phyloP scores from a whole-genome alignment of 2,888 invertebrate species.

The Rhagonycha lutea region DNA sequence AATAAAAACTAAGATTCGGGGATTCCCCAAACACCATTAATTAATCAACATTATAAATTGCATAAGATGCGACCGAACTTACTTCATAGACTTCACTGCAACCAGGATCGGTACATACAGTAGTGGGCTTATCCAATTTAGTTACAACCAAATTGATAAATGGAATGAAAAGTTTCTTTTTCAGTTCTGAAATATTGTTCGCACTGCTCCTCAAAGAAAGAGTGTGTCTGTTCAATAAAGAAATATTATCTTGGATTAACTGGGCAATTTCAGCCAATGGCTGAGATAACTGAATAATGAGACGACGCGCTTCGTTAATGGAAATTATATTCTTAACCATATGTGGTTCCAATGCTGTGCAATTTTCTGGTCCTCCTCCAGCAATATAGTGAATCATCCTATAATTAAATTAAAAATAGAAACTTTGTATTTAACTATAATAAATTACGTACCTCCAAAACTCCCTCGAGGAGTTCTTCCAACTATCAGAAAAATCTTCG shows the following conservation, averaged over 20 bases:
- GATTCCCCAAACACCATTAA: too few relatives aligned
- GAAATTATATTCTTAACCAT: not conserved
- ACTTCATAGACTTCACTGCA: not conserved
- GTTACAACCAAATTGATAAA: not conserved
- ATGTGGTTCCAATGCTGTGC: not conserved
- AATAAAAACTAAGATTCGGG: too few relatives aligned
- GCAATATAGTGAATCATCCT: not conserved
- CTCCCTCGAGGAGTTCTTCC: conserved; percentile 15
- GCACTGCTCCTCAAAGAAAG: not conserved
- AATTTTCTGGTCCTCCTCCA: not conserved
- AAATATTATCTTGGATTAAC: not conserved
- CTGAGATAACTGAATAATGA: not conserved
- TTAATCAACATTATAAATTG: too few relatives aligned
- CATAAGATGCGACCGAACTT: not conserved
- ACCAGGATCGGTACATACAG: not conserved
- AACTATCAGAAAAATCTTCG: conserved; percentile 15
- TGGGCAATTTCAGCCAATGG: not conserved
- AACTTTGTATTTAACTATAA: not conserved
- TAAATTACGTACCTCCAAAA: not conserved
- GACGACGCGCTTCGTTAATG: not conserved
- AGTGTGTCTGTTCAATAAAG: not conserved
- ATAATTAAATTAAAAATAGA: not conserved
- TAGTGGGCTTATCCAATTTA: not conserved
- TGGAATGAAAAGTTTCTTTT: not conserved
- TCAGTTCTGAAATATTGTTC: not conserved